These are phyloP conservation scores for Cercopithecus mona DNA, from an alignment of 2,113 vertebrate species.

Conservation along the genomic window DNA sequence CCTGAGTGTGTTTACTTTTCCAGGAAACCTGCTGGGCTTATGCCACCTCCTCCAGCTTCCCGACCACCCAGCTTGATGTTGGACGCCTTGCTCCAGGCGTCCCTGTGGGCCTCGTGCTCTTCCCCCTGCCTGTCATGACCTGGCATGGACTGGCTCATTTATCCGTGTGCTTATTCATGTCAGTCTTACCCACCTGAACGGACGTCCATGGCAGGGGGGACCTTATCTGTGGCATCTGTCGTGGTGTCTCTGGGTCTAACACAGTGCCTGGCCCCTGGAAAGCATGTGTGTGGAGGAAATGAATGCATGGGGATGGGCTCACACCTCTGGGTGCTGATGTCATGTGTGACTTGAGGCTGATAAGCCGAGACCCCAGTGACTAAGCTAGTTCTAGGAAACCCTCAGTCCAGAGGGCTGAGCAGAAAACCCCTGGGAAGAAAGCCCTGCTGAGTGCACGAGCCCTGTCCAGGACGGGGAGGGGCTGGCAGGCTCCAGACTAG, in stretches of 20 bases:
- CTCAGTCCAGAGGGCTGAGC: neutral
- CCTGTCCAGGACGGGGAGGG: neutral
- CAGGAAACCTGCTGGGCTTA: neutral
- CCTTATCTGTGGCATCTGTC: no score
- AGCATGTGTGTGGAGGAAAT: neutral
- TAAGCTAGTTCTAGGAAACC: neutral
- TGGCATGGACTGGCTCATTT: neutral
- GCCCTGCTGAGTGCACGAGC: neutral
- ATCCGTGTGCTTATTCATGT: neutral
- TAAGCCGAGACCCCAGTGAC: neutral
- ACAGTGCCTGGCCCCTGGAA: neutral
- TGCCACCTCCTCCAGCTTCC: neutral
- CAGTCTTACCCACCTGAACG: neutral
- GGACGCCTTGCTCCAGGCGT: neutral
- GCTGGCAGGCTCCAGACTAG: neutral
- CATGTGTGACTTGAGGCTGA: neutral
- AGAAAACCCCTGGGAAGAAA: neutral
- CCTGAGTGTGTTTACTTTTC: neutral
- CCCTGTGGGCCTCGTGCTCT: rapidly evolving
- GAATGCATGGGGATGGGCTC: neutral
- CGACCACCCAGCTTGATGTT: neutral
- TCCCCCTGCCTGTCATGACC: rapidly evolving
- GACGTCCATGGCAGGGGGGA: neutral
- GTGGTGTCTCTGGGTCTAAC: neutral
- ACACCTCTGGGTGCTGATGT: neutral